Evolutionary conservation across 2,113 vertebrate species (phyloP).

Genomic region (Geococcyx californianus): DNA sequence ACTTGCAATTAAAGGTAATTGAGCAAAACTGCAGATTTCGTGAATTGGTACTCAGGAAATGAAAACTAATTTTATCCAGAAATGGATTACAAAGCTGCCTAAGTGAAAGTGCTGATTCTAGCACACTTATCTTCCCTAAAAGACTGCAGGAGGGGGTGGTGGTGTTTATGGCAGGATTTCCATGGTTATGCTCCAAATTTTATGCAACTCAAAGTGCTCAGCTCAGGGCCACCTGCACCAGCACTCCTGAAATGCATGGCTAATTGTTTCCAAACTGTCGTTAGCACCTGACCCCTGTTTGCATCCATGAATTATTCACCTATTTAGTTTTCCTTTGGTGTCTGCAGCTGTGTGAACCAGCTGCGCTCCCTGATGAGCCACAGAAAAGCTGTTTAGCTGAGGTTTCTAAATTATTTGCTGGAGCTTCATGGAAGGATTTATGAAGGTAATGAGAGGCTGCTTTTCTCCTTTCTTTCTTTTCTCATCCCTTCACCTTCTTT

Average conservation of each 20-base stretch:
- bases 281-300: background rate
- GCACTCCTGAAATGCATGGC: background rate
- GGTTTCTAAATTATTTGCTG: background rate
- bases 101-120: background rate
- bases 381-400: background rate
- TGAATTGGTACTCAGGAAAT: background rate
- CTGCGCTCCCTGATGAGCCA: background rate
- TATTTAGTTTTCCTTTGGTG: background rate
- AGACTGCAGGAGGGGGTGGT: background rate
- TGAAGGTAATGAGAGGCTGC: no score
- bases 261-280: background rate
- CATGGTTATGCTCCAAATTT: background rate
- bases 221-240: background rate
- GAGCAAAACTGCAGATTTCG: background rate
- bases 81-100: background rate
- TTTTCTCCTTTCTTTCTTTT: background rate
- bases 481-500: background rate
- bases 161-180: background rate
- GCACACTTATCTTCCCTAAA: background rate
- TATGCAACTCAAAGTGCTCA: accelerated
- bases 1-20: no score
- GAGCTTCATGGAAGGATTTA: background rate
- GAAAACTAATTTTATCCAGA: background rate
- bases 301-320: background rate
- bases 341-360: background rate